Conservation (phyloP, 2,113 vertebrate species). For the Pristiophorus japonicus region DNA sequence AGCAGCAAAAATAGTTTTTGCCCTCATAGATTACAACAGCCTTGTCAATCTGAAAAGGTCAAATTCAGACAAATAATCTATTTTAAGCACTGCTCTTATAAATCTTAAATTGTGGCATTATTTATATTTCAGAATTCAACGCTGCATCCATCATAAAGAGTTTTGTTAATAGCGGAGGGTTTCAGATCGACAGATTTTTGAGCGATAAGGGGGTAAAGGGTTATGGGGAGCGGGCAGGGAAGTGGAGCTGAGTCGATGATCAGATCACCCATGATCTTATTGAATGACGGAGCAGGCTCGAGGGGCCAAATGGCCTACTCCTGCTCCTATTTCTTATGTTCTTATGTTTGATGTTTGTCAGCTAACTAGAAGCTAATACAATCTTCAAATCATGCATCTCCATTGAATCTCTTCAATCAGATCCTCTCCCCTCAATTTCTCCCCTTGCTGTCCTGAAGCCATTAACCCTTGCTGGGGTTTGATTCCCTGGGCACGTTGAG, state of each 20-base stretch:
- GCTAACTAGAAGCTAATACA: neutral
- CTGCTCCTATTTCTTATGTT: no score
- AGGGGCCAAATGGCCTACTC: no score
- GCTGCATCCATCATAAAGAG: neutral
- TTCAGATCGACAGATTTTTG: no score
- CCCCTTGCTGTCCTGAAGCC: neutral
- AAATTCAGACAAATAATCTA: slow-evolving; percentile 25
- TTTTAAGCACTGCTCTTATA: slow-evolving; percentile 9
- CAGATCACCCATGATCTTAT: no score
- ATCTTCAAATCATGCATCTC: neutral
- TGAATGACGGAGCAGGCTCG: no score
- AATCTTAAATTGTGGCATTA: neutral
- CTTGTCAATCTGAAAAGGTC: neutral
- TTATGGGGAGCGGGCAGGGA: no score
- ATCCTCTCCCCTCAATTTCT: neutral
- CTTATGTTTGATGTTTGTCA: neutral
- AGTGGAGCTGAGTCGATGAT: no score
- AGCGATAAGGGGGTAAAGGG: no score
- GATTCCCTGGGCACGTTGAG: neutral
- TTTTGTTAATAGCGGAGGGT: neutral
- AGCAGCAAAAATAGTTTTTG: slow-evolving; percentile 20
- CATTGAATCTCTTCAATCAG: no score
- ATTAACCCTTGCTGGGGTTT: neutral
- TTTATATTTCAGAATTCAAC: neutral
- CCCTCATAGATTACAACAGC: neutral